Percentiles rank a stretch among this genome's conserved stretches.
These are phyloP conservation scores for Prorops nasuta DNA, from an alignment of 1,140 invertebrate species.

Conservation along the genomic window DNA sequence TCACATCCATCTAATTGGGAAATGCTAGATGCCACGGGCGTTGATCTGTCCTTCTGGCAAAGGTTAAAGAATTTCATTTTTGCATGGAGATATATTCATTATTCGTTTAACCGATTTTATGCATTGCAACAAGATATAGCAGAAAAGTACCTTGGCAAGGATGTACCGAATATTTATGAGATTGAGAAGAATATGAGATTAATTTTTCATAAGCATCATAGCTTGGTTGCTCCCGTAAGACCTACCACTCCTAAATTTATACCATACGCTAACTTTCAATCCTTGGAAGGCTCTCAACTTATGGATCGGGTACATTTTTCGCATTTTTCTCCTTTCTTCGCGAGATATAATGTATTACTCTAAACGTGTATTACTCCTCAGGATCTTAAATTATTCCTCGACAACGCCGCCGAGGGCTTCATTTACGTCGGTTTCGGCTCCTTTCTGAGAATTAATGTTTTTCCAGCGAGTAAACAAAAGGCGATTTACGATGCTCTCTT, in stretches of 20 bases:
- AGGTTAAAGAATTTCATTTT: conserved; percentile 10
- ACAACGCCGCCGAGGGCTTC: conserved; percentile 54
- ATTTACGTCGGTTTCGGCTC: conserved; percentile 61
- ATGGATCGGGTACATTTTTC: conserved; percentile 21
- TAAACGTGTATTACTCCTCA: conserved; percentile 19
- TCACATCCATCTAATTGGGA: conserved; percentile 23
- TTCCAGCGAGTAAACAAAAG: conserved; percentile 17
- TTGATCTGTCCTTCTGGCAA: conserved; percentile 14
- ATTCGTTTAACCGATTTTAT: conserved; percentile 11
- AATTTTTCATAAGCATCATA: conserved; percentile 62
- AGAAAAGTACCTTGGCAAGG: conserved; percentile 36
- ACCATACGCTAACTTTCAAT: conserved; percentile 56
- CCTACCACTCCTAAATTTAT: conserved; percentile 58
- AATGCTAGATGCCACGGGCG: neutral
- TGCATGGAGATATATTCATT: conserved; percentile 1
- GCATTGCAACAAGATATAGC: conserved; percentile 41
- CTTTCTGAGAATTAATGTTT: conserved; percentile 41
- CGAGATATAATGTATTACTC: conserved; percentile 8
- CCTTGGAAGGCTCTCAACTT: conserved; percentile 23
- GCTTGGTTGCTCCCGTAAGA: conserved; percentile 53
- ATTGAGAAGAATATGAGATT: conserved; percentile 39
- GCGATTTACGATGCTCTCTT: conserved; percentile 56
- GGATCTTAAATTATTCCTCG: conserved; percentile 51
- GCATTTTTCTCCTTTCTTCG: conserved; percentile 3
- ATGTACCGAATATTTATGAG: conserved; percentile 21